Base-by-base conservation (phyloP, 2,888 invertebrate genomes). In the Synergus itoensis region DNA sequence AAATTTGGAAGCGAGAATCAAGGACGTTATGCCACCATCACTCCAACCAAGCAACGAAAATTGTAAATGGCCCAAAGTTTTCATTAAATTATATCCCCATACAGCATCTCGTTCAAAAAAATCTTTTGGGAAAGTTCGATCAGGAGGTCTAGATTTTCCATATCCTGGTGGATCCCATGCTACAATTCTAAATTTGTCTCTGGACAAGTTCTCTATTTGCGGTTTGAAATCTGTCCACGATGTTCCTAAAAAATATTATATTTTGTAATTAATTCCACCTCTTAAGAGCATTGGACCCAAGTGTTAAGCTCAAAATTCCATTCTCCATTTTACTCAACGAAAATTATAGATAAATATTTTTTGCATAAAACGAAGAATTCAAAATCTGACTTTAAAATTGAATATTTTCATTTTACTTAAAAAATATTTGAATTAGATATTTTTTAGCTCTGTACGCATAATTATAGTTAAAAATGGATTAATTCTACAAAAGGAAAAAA, bases 121-220 rank as follows among this genome's bases (percentile, higher is more conserved):
- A 86, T 96, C 94, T 0, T 93, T 87, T 0, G 94, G 93, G 89
- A 97, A 98, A n/a, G 94, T 93, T 83, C 96, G 94, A 40, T 94
- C 93, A 0, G 97, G 97, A 0, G 97, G 98, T 82, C 96, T 94
- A 81, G 97, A 97, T 81, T 95, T 94, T 0, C 98, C 98, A 92
- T 97, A 98, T 0, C 98, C 98, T 0, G 97, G 96, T 0, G 98
- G 97, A 92, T 98, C 98, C 96, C 96, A 97, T 0, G 94, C 96
- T 11, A 96, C 91, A 41, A 96, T 84, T 0, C 95, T 95, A 84
- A 96, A 94, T 87, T 95, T 94, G 2, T 93, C 92, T 82, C 91
- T 92, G 89, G 95, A 93, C 48, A 97, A 92, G 79, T 95, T 93
- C 86, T 96, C 94, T 11, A 97, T 93, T 92, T 97, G 97, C 0